Base-by-base conservation (phyloP, 1,140 invertebrate species). In the Sycophaga agraensis region DNA sequence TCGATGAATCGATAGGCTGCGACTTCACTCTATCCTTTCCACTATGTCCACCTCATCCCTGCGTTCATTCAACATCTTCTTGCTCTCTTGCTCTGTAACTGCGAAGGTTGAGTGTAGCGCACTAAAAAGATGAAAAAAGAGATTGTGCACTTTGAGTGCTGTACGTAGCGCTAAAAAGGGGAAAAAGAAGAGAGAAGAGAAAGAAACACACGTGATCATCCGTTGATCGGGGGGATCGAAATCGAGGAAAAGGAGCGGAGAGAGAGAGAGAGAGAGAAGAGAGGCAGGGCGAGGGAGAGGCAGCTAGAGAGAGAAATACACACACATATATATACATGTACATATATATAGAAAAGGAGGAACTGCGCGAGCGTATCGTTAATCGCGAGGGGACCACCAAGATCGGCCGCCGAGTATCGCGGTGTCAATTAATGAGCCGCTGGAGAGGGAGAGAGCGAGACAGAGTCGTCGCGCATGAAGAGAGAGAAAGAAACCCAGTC, bases 401-500 rank as follows among this genome's bases (percentile, higher is more conserved):
- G 73, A 70, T 72, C 70, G 73, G 59, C 55, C 59, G 60, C 56
- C 70, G 63, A 70, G 69, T 70, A 76, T 70, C 72, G 54, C 72
- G 73, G 74, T 75, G 74, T 76, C 74, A 75, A 76, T 76, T 76
- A 76, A 76, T 75, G 74, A 76, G 71, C 57, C 64, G 53, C 40
- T 48, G 43, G 42, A 54, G 22, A 21, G 16, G 21, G 42, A 35
- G 40, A 61, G 39, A 39, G 37, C 19, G 54, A 24, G 45, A 46
- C 21, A 24, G 34, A 51, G 31, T 12, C 31, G 37, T n/a, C 17
- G n/a, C 14, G 11, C 17, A 14, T 14, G 26, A 8, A 51, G 11
- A 37, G 49, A 7, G 19, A 14, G 35, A 14, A 6, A 54, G 35
- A 54, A 16, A 54, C 5, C 8, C 19, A 40, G 37, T 61, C 65